Base-by-base conservation (phyloP, 2,888 invertebrate genomes). In the Poecilus cupreus region DNA sequence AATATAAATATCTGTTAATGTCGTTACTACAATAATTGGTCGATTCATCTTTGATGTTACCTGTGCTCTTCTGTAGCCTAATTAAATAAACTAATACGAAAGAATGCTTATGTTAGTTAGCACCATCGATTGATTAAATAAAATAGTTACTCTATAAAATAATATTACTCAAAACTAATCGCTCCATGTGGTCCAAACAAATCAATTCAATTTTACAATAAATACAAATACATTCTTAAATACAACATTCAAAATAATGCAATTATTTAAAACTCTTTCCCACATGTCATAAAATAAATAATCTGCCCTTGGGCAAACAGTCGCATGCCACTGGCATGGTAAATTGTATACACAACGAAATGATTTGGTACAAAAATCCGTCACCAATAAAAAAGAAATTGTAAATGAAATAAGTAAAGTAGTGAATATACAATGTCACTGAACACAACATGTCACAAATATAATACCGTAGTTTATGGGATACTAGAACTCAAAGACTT, bases 21-120 rank as follows among this genome's bases (percentile, higher is more conserved):
- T 51, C 5, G 6, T 51, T 13, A 18, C 64, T 32, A 68, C 10
- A 60, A 60, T 60, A 32, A 68, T 68, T 68, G 64, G 64, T 68
- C 64, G 20, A 10, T 68, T 68, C 32, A 24, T 32, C 16, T 26
- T 32, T 32, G 5, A 37, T 37, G 64, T 18, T 37, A 68, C 64
- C 37, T 68, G 64, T 32, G 64, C 64, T n/a, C 8, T 10, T 70
- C 8, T 10, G 6, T 46, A 72, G n/a, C 13, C 24, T 49, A 70
- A 5, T 16, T 43, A 72, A 72, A 46, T 72, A 72, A 72, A 72
- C 46, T 43, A 72, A 24, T 8, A 46, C 16, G 39, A 39, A 64
- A 39, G 10, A 70, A 70, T 70, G 72, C 72, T 46, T 72, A 43
- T 72, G 20, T 16, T 20, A 46, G 72, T 72, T 72, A 72, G 72